Evolutionary conservation across 2,888 invertebrate species (phyloP).

Genomic region (Hyles lineata): DNA sequence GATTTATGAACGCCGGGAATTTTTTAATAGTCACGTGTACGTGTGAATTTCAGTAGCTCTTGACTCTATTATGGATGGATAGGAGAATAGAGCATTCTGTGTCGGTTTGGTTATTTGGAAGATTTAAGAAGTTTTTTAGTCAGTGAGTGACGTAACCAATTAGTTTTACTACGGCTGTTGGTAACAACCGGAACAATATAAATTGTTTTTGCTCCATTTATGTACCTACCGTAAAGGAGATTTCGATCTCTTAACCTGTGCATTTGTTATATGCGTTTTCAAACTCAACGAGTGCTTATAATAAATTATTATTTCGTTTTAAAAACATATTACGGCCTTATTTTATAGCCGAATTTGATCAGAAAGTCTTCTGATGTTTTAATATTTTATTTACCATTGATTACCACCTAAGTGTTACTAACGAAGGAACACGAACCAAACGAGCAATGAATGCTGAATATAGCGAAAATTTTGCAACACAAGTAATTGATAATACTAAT

Average conservation of each 20-base stretch:
- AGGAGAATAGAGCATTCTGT: not conserved
- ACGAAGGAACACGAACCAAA: not conserved
- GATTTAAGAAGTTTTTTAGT: not conserved
- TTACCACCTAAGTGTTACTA: not conserved
- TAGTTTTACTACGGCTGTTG: too few species aligned
- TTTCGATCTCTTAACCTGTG: too few species aligned
- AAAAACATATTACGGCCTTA: too few species aligned
- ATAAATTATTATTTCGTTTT: too few species aligned
- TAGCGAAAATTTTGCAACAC: not conserved
- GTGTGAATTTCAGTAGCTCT: constrained; percentile 17
- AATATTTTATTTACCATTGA: not conserved
- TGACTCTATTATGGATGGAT: not conserved
- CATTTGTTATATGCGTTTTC: too few species aligned
- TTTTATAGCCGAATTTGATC: too few species aligned
- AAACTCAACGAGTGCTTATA: too few species aligned
- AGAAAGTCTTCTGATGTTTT: not conserved
- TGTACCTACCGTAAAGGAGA: too few species aligned
- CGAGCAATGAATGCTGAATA: not conserved
- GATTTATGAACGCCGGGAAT: constrained; percentile 6
- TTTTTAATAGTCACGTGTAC: constrained; percentile 33
- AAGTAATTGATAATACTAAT: not conserved
- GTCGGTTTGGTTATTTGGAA: not conserved
- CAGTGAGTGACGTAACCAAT: too few species aligned
- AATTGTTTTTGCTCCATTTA: too few species aligned
- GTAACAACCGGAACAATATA: too few species aligned